Conservation (phyloP, 2,888 invertebrate genomes). For the Seira sanloemensis region DNA sequence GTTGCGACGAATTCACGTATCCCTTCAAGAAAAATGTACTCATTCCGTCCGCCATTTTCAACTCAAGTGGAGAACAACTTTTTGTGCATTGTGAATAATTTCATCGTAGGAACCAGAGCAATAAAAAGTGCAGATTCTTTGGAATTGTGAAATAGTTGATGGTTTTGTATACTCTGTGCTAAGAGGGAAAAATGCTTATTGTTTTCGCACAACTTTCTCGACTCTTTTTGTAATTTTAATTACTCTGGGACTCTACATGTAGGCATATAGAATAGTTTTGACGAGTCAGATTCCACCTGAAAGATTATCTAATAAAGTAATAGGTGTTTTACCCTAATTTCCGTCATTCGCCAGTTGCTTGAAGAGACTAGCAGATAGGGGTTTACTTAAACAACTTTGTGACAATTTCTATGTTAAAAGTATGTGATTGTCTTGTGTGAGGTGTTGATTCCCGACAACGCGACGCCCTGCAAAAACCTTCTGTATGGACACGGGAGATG, state of each 20-base stretch:
- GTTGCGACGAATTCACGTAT: background rate
- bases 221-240: too few relatives aligned
- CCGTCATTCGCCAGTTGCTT: too few relatives aligned
- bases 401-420: too few relatives aligned
- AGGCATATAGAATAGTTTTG: too few relatives aligned
- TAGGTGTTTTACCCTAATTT: too few relatives aligned
- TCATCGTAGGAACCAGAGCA: conserved; percentile 8
- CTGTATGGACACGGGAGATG: conserved; percentile 63
- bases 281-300: too few relatives aligned
- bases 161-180: background rate
- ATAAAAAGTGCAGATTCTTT: background rate
- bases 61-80: background rate
- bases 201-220: background rate
- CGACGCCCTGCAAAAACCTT: background rate
- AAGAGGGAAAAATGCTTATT: too few relatives aligned
- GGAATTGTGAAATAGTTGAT: background rate
- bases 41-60: background rate
- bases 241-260: too few relatives aligned
- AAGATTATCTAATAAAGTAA: too few relatives aligned
- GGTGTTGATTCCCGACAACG: conserved; percentile 27
- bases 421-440: conserved; percentile 18
- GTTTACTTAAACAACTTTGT: too few relatives aligned
- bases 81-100: background rate
- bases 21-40: background rate
- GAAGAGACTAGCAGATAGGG: too few relatives aligned